Evolutionary conservation across 2,113 vertebrate species (phyloP), one percentile per base, ranked within the genome.

Genomic region (Gavia stellata): DNA sequence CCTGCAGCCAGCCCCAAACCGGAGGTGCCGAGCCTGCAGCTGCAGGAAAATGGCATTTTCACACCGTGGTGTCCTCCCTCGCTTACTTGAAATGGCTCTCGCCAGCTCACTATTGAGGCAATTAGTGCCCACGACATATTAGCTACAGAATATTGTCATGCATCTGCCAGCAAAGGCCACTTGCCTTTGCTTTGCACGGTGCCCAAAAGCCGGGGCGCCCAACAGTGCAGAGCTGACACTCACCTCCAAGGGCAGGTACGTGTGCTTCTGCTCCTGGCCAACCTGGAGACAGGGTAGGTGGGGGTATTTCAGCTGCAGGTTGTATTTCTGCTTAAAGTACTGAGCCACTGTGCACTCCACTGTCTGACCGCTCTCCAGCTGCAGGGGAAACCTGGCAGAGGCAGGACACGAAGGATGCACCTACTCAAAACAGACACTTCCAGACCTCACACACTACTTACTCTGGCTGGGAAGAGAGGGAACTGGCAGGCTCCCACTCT

Each of bases 251-350:
- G 99, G 99, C 97, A 99, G 98, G 97, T 99, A 99, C 1, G 99
- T 99, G 98, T 99, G 99, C 96, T 99, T 99, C 97, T 99, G 99
- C 96, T 99, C 99, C 97, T 99, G 99, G 74, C 99, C 99, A 92
- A 99, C 99, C 97, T 99, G 99, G 34, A 99, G 98, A 93, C 99
- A 99, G 70, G 99, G 99, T 40, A 99, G 98, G 97, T 99, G 99
- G 55, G 98, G 98, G 86, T 99, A 99, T 58, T 99, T 99, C 92
- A 99, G 97, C 96, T 98, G 98, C 96, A 99, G 97, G 96, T 98
- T 98, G 73, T 99, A 98, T 94, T 98, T 98, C 93, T 99, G 98
- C 93, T 98, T 98, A 81, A 99, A 99, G 96, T 99, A 99, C 75
- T 99, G 98, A 65, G 98, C 98, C 92, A 99, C 98, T 9, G 98